Conservation (phyloP, 2,797 vertebrate species). For the Rhynchotus rufescens region DNA sequence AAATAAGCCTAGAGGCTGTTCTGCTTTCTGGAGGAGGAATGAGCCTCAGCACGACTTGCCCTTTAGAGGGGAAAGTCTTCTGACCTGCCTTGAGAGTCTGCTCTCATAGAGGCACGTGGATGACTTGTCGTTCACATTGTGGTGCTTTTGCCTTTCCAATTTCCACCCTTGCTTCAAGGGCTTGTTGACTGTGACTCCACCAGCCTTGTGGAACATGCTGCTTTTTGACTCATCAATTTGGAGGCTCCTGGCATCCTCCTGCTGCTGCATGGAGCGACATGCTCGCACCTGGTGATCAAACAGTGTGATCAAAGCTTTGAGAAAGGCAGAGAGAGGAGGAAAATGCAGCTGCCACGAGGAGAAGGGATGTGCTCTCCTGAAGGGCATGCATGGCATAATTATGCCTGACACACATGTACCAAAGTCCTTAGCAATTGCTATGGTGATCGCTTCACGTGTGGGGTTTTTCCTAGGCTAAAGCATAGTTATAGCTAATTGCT, state of each 20-base stretch:
- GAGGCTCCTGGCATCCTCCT: accelerated
- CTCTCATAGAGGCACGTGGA: not conserved
- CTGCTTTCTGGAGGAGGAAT: not conserved
- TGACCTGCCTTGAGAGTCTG: not conserved
- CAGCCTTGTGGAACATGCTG: not conserved
- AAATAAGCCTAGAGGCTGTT: not conserved
- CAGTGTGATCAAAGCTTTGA: not conserved
- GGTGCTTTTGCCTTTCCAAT: not conserved
- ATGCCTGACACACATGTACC: not conserved
- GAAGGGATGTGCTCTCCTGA: constrained; percentile 35
- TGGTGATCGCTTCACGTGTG: not conserved
- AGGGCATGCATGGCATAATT: not conserved
- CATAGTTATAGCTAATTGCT: constrained; percentile 36
- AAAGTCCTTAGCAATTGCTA: not conserved
- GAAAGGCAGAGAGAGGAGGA: not conserved
- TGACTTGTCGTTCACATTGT: accelerated
- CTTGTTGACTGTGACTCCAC: not conserved
- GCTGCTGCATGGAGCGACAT: not conserved
- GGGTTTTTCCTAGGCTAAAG: constrained; percentile 18
- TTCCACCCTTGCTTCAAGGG: not conserved
- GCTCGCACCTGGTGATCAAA: not conserved
- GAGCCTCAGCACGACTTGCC: not conserved
- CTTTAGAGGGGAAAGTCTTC: not conserved
- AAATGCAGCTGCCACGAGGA: not conserved
- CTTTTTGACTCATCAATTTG: not conserved